Evolutionary conservation across 35 echinoderm and acorn worm species (phyloP).

Genomic region (Ptychodera flava): DNA sequence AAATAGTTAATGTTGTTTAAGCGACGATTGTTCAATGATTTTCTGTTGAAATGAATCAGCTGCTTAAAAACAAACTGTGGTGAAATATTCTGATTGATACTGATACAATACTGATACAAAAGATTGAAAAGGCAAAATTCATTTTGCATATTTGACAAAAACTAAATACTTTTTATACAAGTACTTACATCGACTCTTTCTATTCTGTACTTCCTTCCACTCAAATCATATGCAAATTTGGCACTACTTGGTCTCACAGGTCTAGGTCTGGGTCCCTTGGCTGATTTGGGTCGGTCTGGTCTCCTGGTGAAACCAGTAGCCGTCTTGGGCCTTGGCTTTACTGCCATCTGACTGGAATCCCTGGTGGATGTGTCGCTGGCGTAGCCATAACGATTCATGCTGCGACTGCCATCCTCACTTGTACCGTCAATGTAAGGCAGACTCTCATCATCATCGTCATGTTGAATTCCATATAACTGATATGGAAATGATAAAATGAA

Average conservation of each 20-base stretch:
- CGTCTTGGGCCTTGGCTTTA: neutral
- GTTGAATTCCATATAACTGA: neutral
- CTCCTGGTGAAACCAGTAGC: neutral
- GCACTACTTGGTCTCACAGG: neutral
- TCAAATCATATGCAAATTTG: neutral
- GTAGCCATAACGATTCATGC: neutral
- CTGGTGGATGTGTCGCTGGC: neutral
- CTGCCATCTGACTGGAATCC: neutral
- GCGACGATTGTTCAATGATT: too few species aligned
- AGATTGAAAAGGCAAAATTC: too few species aligned
- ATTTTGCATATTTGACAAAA: too few species aligned
- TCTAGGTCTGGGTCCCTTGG: neutral
- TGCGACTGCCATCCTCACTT: neutral
- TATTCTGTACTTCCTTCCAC: neutral
- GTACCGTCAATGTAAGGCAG: neutral
- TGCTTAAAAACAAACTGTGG: too few species aligned
- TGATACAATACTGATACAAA: too few species aligned
- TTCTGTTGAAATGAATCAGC: too few species aligned
- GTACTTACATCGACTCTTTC: neutral
- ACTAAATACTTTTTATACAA: too few species aligned
- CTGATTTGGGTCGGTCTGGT: neutral
- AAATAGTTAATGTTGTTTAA: too few species aligned
- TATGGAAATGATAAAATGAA: conserved; percentile 15
- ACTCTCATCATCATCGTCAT: neutral
- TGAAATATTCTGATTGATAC: too few species aligned